phyloP scores from a whole-genome alignment of 2,888 invertebrate genomes.

The Barypeithes pellucidus region DNA sequence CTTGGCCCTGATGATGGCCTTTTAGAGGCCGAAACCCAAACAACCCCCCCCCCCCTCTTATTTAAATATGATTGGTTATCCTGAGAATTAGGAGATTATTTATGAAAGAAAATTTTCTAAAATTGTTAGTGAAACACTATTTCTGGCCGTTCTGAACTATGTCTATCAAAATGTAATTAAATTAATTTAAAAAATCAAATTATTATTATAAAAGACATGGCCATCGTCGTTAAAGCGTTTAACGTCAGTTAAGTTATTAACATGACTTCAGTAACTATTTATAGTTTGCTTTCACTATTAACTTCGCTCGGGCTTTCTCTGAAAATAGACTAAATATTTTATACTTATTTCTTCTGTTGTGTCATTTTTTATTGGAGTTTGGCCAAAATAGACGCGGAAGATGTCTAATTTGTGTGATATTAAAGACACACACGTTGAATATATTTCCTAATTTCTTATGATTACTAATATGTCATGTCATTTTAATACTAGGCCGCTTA shows the following conservation, averaged over 20 bases:
- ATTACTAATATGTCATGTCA: neutral
- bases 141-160: no score
- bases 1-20: no score
- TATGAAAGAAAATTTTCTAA: no score
- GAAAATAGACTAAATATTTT: conserved; percentile 19
- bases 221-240: conserved; percentile 12
- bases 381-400: conserved; percentile 23
- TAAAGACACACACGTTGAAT: conserved; percentile 17
- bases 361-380: conserved; percentile 17
- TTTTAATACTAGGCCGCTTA: neutral
- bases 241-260: conserved; percentile 27
- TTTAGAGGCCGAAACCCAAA: no score
- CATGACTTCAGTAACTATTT: conserved; percentile 25
- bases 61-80: no score
- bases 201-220: neutral
- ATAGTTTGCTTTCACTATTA: conserved; percentile 30
- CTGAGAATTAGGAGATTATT: no score
- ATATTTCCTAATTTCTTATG: neutral
- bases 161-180: no score
- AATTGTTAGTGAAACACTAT: no score
- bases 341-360: conserved; percentile 12
- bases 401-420: conserved; percentile 11
- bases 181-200: neutral
- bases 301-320: conserved; percentile 10
- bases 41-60: no score